Base-by-base conservation (phyloP, 2,113 vertebrate genomes). In the Pelvicachromis taeniatus region DNA sequence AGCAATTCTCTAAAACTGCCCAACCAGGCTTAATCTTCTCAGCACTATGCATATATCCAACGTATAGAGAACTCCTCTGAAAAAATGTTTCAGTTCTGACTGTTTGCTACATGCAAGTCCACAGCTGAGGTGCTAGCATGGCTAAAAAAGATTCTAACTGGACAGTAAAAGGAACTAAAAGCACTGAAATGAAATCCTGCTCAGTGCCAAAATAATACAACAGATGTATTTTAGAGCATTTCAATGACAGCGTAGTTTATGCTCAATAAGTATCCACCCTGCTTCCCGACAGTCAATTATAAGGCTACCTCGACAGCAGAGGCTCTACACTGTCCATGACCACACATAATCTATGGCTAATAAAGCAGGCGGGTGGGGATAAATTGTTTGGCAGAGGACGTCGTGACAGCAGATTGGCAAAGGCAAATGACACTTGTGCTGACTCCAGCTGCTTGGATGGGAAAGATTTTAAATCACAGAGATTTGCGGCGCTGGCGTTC, bases 361-460 rank as follows among this genome's bases (percentile, higher is more conserved):
- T 95, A 96, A 95, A 95, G 90, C 88, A 85, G 45, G 86, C 87
- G 45, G 86, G 58, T 81, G 86, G 88, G 81, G 77, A 94, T 94
- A 94, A 93, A 95, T 95, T 86, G 92, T 93, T 91, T 84, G 89
- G 90, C 85, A 88, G 87, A 92, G 91, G 90, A 88, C 89, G 80
- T 79, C 87, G 45, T 93, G 95, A 94, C 91, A 93, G 91, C 90
- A 79, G 88, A 93, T 81, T 94, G 94, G 95, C 90, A 92, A 91
- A 81, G 85, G 87, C 84, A 89, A 78, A 86, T 87, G 91, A 95
- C 93, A 94, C 90, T 95, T 95, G 84, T 96, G 96, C 96, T 96
- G 96, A 96, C 91, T 92, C 88, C 82, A 86, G 93, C 89, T 86
- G 90, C 87, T 84, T 85, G 77, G 68, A 84, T 4, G 52, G 87